Evolutionary conservation across 2,888 invertebrate species (phyloP).

Genomic region (Pristionchus japonicus): DNA sequence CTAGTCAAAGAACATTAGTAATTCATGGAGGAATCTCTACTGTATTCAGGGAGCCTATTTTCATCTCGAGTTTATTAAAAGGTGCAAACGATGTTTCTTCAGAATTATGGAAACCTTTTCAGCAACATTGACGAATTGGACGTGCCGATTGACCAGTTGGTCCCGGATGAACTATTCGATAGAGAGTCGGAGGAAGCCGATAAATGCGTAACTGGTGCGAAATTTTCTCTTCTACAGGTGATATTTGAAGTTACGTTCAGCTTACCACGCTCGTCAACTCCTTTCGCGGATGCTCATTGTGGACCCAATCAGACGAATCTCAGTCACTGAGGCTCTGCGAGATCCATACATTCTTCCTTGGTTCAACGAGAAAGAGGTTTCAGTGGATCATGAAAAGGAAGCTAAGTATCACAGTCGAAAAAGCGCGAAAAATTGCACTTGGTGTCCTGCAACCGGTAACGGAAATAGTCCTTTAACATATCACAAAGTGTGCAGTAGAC

Average conservation of each 20-base stretch:
- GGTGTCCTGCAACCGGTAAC: neutral
- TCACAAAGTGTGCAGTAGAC: neutral
- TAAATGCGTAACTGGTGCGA: neutral
- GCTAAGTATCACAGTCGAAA: too few relatives aligned
- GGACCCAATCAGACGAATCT: neutral
- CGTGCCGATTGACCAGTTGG: neutral
- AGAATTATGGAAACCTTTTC: neutral
- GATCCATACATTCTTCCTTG: neutral
- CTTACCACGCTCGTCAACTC: neutral
- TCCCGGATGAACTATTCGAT: neutral
- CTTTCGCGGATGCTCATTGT: neutral
- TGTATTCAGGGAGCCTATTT: too few relatives aligned
- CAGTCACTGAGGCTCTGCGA: neutral
- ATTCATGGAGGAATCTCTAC: too few relatives aligned
- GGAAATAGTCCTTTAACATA: neutral
- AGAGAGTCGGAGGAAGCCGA: neutral
- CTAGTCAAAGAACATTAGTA: too few relatives aligned
- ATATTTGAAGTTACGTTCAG: too few relatives aligned
- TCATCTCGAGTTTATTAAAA: neutral
- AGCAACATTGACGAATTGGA: neutral
- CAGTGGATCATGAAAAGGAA: too few relatives aligned
- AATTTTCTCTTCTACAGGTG: neutral
- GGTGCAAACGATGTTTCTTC: neutral
- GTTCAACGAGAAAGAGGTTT: neutral
- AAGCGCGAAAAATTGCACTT: neutral